phyloP scores from a whole-genome alignment of 2,797 vertebrate genomes.

The Spea hammondii region DNA sequence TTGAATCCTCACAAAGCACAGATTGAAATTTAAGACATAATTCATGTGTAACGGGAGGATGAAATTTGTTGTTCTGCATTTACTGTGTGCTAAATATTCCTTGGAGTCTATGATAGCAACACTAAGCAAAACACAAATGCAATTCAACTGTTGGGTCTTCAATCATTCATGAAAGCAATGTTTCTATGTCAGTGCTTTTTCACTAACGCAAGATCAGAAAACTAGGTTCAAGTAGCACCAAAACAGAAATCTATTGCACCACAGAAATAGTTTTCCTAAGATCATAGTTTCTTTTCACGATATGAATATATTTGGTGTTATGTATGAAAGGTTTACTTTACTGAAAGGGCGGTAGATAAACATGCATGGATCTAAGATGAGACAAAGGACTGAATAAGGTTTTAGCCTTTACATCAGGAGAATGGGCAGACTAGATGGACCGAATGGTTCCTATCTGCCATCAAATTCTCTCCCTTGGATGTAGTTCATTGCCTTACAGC shows the following conservation, averaged over 20 bases:
- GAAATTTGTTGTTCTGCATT: conserved; percentile 54
- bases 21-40: conserved; percentile 53
- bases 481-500: too few species aligned
- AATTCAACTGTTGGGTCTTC: conserved; percentile 59
- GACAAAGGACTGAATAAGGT: too few species aligned
- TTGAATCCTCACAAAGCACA: conserved; percentile 25
- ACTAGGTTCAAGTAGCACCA: conserved; percentile 21
- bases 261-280: not conserved
- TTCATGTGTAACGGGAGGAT: conserved; percentile 57
- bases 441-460: too few species aligned
- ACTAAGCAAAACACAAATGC: conserved; percentile 58
- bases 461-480: too few species aligned
- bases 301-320: too few species aligned
- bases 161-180: conserved; percentile 62
- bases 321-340: too few species aligned
- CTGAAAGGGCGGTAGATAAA: too few species aligned
- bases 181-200: conserved; percentile 58
- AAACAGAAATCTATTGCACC: not conserved
- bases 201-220: conserved; percentile 32
- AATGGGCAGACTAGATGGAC: too few species aligned
- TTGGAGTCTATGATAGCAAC: conserved; percentile 53
- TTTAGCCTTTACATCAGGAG: too few species aligned
- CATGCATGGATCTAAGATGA: too few species aligned
- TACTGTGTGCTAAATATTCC: conserved; percentile 57
- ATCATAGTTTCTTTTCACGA: not conserved